phyloP scores from a whole-genome alignment of 30 jellyfish, hydroid and myxozoan genomes.

The Turritopsis rubra region DNA sequence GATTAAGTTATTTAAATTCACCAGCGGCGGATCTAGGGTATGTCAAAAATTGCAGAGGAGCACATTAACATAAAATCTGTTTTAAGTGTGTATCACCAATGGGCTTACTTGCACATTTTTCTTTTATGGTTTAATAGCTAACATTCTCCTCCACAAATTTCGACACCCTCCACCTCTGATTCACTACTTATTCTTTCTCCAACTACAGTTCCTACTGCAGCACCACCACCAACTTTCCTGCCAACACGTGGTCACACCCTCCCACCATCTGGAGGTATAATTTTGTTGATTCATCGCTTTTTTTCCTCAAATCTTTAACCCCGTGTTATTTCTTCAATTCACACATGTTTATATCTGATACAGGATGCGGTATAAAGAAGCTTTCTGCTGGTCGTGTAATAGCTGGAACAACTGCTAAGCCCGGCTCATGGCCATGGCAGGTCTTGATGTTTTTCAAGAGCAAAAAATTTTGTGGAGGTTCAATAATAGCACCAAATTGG shows the following conservation, averaged over 20 bases:
- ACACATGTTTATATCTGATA: neutral
- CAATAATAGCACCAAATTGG: constrained; percentile 40
- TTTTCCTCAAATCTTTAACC: too few relatives aligned
- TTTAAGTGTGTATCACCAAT: too few relatives aligned
- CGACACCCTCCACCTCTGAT: too few relatives aligned
- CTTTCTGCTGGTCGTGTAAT: constrained; percentile 45
- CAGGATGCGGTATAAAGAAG: constrained; percentile 43
- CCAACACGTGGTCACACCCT: neutral
- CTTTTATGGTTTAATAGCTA: too few relatives aligned
- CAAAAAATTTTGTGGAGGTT: constrained; percentile 48
- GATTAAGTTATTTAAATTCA: too few relatives aligned
- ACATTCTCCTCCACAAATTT: too few relatives aligned
- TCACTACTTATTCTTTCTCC: neutral
- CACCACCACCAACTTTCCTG: neutral
- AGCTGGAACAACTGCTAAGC: constrained; percentile 48
- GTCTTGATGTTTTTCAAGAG: constrained; percentile 37
- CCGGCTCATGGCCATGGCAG: constrained; percentile 75
- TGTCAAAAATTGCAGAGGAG: too few relatives aligned
- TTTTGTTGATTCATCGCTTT: too few relatives aligned
- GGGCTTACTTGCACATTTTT: too few relatives aligned
- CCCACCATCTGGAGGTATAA: neutral
- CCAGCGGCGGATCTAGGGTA: too few relatives aligned
- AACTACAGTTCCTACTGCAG: neutral
- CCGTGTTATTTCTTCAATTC: neutral
- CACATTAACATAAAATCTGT: too few relatives aligned